These are phyloP conservation scores for Spialia ferax DNA, from an alignment of 2,888 invertebrate species.

Conservation along the genomic window DNA sequence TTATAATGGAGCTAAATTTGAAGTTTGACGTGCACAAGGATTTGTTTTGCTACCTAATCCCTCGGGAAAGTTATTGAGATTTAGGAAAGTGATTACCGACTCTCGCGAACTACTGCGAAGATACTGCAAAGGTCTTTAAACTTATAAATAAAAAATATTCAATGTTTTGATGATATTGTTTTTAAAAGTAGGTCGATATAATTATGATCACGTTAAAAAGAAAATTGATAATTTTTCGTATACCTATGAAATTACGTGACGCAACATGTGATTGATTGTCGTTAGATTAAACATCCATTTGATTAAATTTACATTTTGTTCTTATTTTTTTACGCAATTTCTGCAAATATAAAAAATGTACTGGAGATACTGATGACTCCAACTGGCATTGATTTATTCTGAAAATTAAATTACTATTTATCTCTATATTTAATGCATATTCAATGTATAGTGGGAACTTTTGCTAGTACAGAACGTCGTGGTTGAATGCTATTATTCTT, in stretches of 20 bases:
- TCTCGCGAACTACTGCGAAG: slow-evolving; percentile 25
- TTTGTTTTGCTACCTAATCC: slow-evolving; percentile 40
- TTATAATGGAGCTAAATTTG: slow-evolving; percentile 47
- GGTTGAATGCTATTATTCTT: slow-evolving; percentile 53
- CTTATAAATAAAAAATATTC: slow-evolving; percentile 15
- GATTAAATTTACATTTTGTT: no score
- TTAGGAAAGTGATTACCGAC: slow-evolving; percentile 35
- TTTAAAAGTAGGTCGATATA: no score
- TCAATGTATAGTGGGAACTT: slow-evolving; percentile 46
- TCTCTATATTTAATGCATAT: background rate
- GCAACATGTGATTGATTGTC: slow-evolving; percentile 14
- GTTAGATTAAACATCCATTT: no score
- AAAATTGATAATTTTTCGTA: no score
- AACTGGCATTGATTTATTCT: background rate
- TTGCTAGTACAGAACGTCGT: slow-evolving; percentile 27
- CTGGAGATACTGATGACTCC: no score
- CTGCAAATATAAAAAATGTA: no score
- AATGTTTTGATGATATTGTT: slow-evolving; percentile 6
- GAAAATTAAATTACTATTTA: background rate
- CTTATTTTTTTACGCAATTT: no score
- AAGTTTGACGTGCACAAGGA: slow-evolving; percentile 40
- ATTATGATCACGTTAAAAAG: no score
- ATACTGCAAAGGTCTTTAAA: slow-evolving; percentile 26
- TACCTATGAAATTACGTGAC: no score
- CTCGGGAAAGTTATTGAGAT: slow-evolving; percentile 43